These are phyloP conservation scores for Hypercompe scribonia DNA, from an alignment of 2,888 invertebrate genomes.

Conservation along the genomic window DNA sequence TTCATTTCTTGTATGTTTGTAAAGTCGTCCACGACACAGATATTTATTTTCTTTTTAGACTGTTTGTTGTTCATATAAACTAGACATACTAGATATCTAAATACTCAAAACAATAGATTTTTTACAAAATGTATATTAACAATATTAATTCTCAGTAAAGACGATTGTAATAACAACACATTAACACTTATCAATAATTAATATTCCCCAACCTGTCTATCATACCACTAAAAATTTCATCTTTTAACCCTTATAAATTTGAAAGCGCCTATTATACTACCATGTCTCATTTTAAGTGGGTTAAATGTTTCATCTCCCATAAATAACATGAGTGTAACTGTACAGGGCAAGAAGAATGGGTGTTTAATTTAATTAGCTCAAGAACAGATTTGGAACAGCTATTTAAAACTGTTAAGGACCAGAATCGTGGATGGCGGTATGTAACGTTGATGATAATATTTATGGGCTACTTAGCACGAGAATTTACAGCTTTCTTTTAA, in stretches of 20 bases:
- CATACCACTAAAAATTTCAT: background rate
- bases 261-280: background rate
- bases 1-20: no score
- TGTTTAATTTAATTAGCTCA: conserved; percentile 71
- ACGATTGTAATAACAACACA: no score
- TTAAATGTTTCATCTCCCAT: background rate
- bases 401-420: conserved; percentile 65
- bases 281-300: background rate
- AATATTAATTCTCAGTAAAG: no score
- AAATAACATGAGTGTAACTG: background rate
- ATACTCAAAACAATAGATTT: no score
- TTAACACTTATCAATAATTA: no score
- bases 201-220: background rate
- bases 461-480: no score
- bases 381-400: conserved; percentile 70
- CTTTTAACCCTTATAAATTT: background rate
- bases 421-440: conserved; percentile 71
- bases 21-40: no score
- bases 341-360: conserved; percentile 80
- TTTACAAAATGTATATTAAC: no score
- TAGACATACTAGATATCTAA: no score
- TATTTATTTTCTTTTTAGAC: no score
- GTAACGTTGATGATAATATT: conserved; percentile 17
- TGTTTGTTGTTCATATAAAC: no score
- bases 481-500: conserved; percentile 11